Conservation (phyloP, 2,888 invertebrate species). For the Dasypolia templi region DNA sequence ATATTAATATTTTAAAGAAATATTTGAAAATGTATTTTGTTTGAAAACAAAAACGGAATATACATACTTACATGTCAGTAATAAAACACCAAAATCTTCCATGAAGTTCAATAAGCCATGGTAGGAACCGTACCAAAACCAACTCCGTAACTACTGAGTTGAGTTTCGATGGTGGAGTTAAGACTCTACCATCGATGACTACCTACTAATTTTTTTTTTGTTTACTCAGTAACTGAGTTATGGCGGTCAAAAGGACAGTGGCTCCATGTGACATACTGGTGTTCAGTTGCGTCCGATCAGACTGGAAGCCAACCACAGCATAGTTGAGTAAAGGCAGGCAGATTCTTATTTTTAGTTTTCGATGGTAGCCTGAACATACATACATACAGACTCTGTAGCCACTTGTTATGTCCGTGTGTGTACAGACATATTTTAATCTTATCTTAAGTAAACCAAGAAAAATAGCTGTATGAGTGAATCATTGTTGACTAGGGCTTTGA, state of each 20-base stretch:
- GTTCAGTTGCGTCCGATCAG: neutral
- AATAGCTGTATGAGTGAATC: conserved; percentile 17
- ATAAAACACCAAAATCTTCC: conserved; percentile 12
- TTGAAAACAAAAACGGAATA: no score
- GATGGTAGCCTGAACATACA: conserved; percentile 15
- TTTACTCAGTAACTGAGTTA: neutral
- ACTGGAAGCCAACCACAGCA: neutral
- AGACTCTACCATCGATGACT: no score
- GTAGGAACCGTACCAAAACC: conserved; percentile 21
- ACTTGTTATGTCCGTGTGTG: conserved; percentile 21
- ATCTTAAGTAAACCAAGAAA: conserved; percentile 43
- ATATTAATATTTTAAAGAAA: no score
- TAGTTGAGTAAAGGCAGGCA: neutral
- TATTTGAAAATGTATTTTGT: no score
- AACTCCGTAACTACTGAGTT: conserved; percentile 11
- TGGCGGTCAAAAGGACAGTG: neutral
- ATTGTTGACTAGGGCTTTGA: conserved; percentile 2
- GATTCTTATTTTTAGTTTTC: conserved; percentile 8
- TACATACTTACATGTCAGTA: no score
- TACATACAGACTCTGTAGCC: neutral
- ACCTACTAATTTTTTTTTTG: no score
- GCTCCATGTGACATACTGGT: neutral
- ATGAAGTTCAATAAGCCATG: conserved; percentile 8
- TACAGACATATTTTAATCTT: conserved; percentile 35
- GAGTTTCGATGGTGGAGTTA: neutral